Conservation (phyloP, 2,113 vertebrate species). For the Chauna torquata region DNA sequence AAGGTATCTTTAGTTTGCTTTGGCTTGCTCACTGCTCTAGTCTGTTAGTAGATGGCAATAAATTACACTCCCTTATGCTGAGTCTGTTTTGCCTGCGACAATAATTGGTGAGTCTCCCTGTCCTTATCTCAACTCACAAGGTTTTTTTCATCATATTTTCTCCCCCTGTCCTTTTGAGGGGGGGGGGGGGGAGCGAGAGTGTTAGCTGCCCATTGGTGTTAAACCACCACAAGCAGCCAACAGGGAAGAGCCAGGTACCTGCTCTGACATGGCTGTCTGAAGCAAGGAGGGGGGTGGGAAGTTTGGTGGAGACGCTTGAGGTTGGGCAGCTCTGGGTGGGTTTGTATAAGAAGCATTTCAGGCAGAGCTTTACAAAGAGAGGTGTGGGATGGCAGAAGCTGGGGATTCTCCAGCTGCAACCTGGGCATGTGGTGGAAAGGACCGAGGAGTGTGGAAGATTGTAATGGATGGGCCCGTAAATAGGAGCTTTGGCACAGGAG, state of each 20-base stretch:
- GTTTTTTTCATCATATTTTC: background rate
- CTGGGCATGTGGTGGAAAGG: accelerated
- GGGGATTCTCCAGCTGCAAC: background rate
- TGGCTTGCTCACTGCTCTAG: too few relatives aligned
- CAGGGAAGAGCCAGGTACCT: background rate
- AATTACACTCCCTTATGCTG: background rate
- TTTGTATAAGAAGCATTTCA: background rate
- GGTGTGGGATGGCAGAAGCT: background rate
- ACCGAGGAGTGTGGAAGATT: background rate
- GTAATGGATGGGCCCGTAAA: background rate
- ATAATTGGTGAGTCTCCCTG: background rate
- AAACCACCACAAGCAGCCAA: background rate
- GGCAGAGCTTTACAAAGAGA: background rate
- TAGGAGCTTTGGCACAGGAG: background rate
- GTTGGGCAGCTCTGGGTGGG: background rate
- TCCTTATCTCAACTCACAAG: background rate
- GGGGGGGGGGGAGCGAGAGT: background rate
- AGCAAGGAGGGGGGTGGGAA: background rate
- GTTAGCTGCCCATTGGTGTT: background rate
- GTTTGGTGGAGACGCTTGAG: background rate
- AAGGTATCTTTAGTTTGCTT: too few relatives aligned
- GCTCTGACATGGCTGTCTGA: background rate
- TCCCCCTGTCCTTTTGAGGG: background rate
- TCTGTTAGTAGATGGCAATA: too few relatives aligned
- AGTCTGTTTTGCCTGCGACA: background rate